phyloP scores from a whole-genome alignment of 2,113 vertebrate genomes.

The Bos indicus region DNA sequence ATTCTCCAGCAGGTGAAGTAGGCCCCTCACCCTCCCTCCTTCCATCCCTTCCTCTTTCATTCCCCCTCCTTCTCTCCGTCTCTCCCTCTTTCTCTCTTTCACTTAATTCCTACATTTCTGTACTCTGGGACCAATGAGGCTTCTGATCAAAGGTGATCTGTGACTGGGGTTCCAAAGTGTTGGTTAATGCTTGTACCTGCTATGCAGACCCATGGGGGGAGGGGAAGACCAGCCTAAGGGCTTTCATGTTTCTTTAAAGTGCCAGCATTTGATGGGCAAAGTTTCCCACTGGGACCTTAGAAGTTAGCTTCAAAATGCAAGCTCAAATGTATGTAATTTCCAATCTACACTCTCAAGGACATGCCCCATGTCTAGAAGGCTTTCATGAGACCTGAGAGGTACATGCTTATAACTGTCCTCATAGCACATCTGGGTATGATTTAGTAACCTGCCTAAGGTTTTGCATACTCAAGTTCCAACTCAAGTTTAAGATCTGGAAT shows the following conservation, averaged over 20 bases:
- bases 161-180: constrained; percentile 64
- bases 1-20: constrained; percentile 10
- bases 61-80: too few species aligned
- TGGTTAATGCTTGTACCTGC: constrained; percentile 60
- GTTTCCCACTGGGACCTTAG: constrained; percentile 70
- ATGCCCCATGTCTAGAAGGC: constrained; percentile 62
- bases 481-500: constrained; percentile 56
- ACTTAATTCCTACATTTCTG: background rate
- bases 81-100: background rate
- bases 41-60: background rate
- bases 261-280: constrained; percentile 70
- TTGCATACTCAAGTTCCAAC: constrained; percentile 44
- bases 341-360: constrained; percentile 59
- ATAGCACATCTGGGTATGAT: constrained; percentile 41
- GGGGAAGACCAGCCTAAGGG: constrained; percentile 59
- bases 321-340: constrained; percentile 66
- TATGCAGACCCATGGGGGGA: constrained; percentile 53
- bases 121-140: constrained; percentile 42
- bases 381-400: constrained; percentile 72
- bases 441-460: constrained; percentile 62
- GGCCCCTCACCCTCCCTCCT: background rate
- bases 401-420: constrained; percentile 48
- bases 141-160: constrained; percentile 61
- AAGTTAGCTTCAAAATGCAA: constrained; percentile 58
- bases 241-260: constrained; percentile 77